Percentiles rank a stretch among this genome's conserved stretches.
phyloP scores from a whole-genome alignment of 2,888 invertebrate genomes.

The Amphimallon solstitiale region DNA sequence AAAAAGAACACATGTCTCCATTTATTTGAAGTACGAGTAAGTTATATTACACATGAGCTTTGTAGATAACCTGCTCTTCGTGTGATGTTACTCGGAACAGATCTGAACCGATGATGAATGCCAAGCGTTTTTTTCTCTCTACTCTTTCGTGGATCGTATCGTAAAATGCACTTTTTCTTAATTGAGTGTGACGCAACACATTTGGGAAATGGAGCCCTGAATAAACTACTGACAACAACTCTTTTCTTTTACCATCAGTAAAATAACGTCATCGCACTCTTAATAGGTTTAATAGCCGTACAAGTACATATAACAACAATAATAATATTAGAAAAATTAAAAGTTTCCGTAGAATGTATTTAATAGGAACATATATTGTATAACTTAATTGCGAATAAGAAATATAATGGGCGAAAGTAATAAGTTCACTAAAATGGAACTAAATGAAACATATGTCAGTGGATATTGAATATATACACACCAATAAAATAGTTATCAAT shows the following conservation, averaged over 20 bases:
- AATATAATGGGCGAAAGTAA: too few species aligned
- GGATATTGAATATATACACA: too few species aligned
- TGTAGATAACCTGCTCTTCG: conserved; percentile 25
- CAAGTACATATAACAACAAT: too few species aligned
- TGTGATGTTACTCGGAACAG: conserved; percentile 18
- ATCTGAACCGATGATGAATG: conserved; percentile 25
- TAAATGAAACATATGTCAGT: too few species aligned
- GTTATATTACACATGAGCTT: conserved; percentile 18
- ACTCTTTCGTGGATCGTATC: not conserved
- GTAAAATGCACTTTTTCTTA: conserved; percentile 26
- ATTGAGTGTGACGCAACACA: conserved; percentile 20
- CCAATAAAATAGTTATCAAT: too few species aligned
- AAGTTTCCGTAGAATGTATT: too few species aligned
- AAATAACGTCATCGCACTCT: too few species aligned
- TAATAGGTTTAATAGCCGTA: too few species aligned
- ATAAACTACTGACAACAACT: not conserved
- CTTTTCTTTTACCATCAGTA: not conserved
- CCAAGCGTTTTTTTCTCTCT: conserved; percentile 14
- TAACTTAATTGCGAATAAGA: too few species aligned
- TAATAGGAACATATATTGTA: too few species aligned
- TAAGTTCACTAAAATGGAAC: too few species aligned
- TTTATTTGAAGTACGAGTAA: conserved; percentile 33
- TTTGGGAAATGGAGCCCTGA: not conserved
- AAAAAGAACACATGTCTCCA: conserved; percentile 34
- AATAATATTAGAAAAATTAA: too few species aligned